Evolutionary conservation across 2,797 vertebrate species (phyloP), one percentile per base, ranked within the genome.

Genomic region (Hozukius guyotensis): DNA sequence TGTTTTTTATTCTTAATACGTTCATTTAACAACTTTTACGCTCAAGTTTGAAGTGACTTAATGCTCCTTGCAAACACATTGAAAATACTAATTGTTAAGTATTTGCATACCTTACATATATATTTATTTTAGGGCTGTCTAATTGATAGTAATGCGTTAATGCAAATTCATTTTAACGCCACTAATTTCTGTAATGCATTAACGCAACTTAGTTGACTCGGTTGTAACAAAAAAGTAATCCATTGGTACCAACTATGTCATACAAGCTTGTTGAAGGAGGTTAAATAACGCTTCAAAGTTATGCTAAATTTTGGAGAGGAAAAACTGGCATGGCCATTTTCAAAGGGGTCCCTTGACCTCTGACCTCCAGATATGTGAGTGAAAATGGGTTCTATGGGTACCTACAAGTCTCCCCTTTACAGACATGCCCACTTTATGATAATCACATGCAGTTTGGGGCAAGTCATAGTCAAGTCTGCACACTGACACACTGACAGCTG

Each of bases 21-120:
- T 87, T 89, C 75, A 84, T 80, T 80, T 42, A 63, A 34, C 74
- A 85, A 85, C 76, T 89, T 86, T 64, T 20, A 59, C 0, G 0
- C 16, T 8, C 6, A 55, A 62, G 13, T 79, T 73, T 52, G 5
- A 82, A 66, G 65, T 24, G 31, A 74, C 18, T 25, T 56, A 11
- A 42, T 56, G 36, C 20, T 34, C 5, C 7, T 74, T 49, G 13
- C 13, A 12, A 53, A 42, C 70, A 52, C 18, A 67, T 7, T 2
- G 20, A 52, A 8, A 9, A 3, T 56, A 27, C 6, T n/a, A 6
- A 56, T 55, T 8, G 6, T 60, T 46, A 20, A 25, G 4, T 24
- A 25, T 59, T 20, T 59, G 7, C 18, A 49, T 20, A 49, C 18
- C 18, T 49, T 49, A 49, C 46, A 49, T 49, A 49, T 29, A 63